Evolutionary conservation across 2,888 invertebrate genomes (phyloP).

Genomic region (Nemotelus nigrinus): DNA sequence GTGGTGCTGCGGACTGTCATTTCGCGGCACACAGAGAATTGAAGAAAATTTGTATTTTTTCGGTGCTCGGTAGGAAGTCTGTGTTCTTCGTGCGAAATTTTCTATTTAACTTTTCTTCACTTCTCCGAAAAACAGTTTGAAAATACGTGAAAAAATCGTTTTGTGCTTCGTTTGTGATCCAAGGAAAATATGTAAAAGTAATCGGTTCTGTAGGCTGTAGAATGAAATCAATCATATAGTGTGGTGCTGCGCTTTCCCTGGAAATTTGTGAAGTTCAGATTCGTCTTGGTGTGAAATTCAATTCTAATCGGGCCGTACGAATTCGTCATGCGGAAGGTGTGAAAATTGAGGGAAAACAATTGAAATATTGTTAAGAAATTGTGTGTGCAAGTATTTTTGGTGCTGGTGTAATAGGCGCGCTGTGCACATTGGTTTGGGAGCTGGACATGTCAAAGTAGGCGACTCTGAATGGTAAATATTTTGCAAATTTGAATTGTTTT

Average conservation of each 20-base stretch:
- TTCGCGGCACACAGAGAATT: conserved; percentile 8
- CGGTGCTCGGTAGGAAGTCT: conserved; percentile 8
- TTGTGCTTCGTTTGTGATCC: not conserved
- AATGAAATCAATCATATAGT: too few species aligned
- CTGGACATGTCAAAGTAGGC: conserved; percentile 31
- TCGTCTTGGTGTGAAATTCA: too few species aligned
- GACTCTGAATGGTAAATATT: conserved; percentile 41
- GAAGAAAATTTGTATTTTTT: not conserved
- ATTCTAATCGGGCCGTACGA: too few species aligned
- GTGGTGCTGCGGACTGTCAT: not conserved
- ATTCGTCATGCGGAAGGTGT: too few species aligned
- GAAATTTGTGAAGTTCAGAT: too few species aligned
- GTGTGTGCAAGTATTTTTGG: conserved; percentile 14
- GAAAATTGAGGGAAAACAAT: not conserved
- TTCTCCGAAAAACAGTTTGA: not conserved
- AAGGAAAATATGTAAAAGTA: not conserved
- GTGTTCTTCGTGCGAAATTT: conserved; percentile 7
- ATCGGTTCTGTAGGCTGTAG: too few species aligned
- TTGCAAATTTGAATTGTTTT: not conserved
- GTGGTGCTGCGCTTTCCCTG: too few species aligned
- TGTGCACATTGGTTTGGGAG: not conserved
- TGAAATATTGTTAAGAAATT: not conserved
- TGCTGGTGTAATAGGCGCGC: not conserved
- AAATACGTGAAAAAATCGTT: not conserved
- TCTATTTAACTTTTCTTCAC: not conserved